These are phyloP conservation scores for Esox masquinongy DNA, from an alignment of 2,797 vertebrate species.

Conservation along the genomic window DNA sequence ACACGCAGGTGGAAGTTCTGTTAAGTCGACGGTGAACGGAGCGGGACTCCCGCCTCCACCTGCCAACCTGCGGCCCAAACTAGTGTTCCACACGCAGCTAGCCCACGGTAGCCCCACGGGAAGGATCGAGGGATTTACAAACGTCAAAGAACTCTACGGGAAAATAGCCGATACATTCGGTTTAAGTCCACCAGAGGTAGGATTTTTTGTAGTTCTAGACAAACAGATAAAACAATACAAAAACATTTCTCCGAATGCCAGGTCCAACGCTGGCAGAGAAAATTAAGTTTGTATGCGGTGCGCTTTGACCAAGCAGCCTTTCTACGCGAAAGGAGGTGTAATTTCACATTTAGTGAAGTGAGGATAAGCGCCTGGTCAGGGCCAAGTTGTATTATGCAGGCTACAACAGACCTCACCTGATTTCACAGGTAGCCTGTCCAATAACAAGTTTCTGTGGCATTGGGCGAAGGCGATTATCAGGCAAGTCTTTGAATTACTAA, in stretches of 20 bases:
- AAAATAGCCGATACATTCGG: constrained; percentile 82
- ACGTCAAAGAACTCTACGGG: constrained; percentile 86
- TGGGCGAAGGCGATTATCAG: background rate
- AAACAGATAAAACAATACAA: background rate
- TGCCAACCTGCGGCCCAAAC: constrained; percentile 71
- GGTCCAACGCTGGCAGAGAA: background rate
- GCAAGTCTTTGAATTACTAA: too few species aligned
- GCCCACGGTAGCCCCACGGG: constrained; percentile 95
- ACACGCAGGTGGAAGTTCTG: constrained; percentile 59
- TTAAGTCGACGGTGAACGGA: constrained; percentile 68
- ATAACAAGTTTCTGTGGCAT: background rate
- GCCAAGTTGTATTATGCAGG: background rate
- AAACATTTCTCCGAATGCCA: background rate
- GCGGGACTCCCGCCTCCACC: constrained; percentile 70
- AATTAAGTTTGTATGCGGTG: background rate
- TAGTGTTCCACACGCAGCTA: constrained; percentile 94
- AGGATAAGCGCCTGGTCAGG: background rate
- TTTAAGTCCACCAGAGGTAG: constrained; percentile 80
- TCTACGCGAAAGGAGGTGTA: background rate
- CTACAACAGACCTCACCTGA: background rate
- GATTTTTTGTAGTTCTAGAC: constrained; percentile 9
- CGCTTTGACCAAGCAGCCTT: background rate
- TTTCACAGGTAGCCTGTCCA: background rate
- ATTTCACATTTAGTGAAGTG: background rate
- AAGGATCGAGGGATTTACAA: constrained; percentile 87